phyloP scores from a whole-genome alignment of 2,113 vertebrate species.

The Melozone crissalis region DNA sequence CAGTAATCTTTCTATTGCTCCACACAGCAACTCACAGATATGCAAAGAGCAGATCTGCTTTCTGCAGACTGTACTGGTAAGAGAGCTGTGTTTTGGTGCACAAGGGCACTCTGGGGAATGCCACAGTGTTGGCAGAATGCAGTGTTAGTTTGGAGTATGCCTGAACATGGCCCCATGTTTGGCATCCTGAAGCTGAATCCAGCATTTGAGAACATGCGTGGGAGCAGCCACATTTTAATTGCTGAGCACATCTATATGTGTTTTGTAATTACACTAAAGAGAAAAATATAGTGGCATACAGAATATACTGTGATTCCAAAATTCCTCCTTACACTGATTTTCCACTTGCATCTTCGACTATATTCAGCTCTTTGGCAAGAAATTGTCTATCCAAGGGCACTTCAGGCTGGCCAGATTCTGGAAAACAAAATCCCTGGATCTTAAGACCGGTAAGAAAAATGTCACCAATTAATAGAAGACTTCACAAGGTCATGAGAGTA shows the following conservation, averaged over 20 bases:
- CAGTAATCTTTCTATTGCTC: neutral
- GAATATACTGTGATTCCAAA: neutral
- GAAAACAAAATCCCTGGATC: constrained; percentile 15
- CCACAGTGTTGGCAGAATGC: neutral
- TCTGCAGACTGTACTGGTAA: neutral
- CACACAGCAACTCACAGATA: neutral
- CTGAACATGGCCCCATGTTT: neutral
- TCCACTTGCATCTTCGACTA: constrained; percentile 83
- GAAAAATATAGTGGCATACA: neutral
- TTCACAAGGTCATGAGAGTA: neutral
- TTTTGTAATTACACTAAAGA: neutral
- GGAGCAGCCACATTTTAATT: neutral
- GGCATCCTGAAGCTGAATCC: neutral
- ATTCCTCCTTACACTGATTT: constrained; percentile 84
- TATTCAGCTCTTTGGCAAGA: constrained; percentile 86
- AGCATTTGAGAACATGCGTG: neutral
- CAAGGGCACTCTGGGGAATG: neutral
- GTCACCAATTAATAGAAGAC: neutral
- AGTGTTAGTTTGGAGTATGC: neutral
- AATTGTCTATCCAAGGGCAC: constrained; percentile 89
- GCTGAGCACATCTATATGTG: neutral
- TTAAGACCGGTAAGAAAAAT: constrained; percentile 7
- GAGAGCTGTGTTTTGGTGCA: neutral
- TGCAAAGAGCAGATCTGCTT: neutral
- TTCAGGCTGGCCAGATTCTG: constrained; percentile 91